Percentiles rank a stretch among this genome's conserved stretches.
Conservation (phyloP, 2,888 invertebrate genomes). For the Trachelus iudaicus region DNA sequence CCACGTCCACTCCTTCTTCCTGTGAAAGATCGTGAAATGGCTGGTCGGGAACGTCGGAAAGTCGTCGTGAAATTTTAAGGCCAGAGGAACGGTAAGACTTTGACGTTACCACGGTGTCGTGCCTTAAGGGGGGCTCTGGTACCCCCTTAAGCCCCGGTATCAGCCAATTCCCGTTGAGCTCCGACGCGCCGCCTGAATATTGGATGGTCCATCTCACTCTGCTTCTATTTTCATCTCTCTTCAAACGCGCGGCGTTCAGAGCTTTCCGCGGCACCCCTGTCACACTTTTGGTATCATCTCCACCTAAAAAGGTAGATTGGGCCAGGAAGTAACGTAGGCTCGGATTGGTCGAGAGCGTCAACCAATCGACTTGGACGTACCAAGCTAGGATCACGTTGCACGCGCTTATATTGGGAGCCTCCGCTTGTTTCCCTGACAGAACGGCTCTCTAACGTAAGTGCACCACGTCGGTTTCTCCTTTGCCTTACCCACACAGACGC, state of each 20-base stretch:
- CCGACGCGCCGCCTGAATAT: too few species aligned
- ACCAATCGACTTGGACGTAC: conserved; percentile 67
- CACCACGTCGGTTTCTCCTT: conserved; percentile 60
- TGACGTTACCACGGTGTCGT: too few species aligned
- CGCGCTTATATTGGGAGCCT: conserved; percentile 80
- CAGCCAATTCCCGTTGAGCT: too few species aligned
- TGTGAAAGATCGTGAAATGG: too few species aligned
- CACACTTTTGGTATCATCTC: conserved; percentile 67
- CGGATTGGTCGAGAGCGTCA: conserved; percentile 64
- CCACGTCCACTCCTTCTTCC: too few species aligned
- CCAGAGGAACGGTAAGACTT: too few species aligned
- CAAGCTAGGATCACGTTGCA: conserved; percentile 80
- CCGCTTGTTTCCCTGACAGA: conserved; percentile 86
- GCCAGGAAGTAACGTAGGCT: conserved; percentile 65
- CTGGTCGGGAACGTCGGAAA: too few species aligned
- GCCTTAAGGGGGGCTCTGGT: too few species aligned
- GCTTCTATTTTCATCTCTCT: conserved; percentile 61
- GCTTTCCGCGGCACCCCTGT: conserved; percentile 59
- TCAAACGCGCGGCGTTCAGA: conserved; percentile 41
- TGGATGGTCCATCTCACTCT: conserved; percentile 31
- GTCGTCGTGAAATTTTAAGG: too few species aligned
- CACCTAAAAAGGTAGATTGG: conserved; percentile 75
- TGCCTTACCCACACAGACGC: background rate
- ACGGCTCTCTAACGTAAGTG: conserved; percentile 98
- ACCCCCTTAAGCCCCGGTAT: too few species aligned